Evolutionary conservation across 2,888 invertebrate genomes (phyloP).

Genomic region (Archips crataeganus): DNA sequence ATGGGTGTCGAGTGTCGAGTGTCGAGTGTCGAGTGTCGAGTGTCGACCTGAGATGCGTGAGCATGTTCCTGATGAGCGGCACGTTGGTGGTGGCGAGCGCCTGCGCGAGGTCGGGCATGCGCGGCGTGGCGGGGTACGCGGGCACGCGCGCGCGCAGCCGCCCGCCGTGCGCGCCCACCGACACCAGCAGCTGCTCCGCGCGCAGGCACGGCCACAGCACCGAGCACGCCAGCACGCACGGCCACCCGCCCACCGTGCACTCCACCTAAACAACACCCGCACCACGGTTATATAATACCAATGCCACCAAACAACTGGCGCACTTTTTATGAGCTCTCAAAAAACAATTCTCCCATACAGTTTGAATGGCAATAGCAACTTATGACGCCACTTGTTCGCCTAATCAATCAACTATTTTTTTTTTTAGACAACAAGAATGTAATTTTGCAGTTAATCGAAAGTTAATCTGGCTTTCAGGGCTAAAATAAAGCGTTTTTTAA

Average conservation of each 20-base stretch:
- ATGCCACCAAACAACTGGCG: too few species aligned
- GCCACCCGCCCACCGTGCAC: conserved; percentile 93
- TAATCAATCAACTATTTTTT: too few species aligned
- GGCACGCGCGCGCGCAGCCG: conserved; percentile 96
- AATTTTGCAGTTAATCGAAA: too few species aligned
- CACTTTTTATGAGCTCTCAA: too few species aligned
- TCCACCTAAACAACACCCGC: conserved; percentile 85
- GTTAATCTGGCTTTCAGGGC: too few species aligned
- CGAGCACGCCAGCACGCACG: conserved; percentile 96
- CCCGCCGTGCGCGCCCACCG: conserved; percentile 97
- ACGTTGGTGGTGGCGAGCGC: conserved; percentile 84
- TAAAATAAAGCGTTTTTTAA: too few species aligned
- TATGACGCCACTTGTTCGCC: too few species aligned
- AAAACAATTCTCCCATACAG: too few species aligned
- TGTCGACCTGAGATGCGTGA: conserved; percentile 82
- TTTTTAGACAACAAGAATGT: too few species aligned
- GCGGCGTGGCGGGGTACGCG: conserved; percentile 93
- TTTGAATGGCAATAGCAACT: too few species aligned
- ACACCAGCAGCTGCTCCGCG: conserved; percentile 96
- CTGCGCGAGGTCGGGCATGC: conserved; percentile 92
- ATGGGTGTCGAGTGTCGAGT: conserved; percentile 52
- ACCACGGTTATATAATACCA: too few species aligned
- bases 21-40: conserved; percentile 49
- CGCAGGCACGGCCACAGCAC: conserved; percentile 95
- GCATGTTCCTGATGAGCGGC: conserved; percentile 63